Base-by-base conservation (phyloP, 1,140 invertebrate species). In the Polypedilum vanderplanki region DNA sequence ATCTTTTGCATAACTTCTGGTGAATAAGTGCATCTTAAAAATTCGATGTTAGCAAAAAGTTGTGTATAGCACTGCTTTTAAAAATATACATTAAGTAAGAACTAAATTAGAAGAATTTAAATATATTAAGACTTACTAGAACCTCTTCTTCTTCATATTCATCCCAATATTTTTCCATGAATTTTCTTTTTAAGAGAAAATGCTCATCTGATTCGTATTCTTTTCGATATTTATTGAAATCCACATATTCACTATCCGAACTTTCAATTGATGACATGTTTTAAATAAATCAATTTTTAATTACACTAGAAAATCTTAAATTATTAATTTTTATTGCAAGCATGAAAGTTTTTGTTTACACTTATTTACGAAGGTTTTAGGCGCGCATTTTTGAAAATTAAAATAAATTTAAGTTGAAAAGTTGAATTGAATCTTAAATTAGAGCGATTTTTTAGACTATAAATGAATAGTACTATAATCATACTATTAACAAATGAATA, bases 21-120 rank as follows among this genome's bases (percentile, higher is more conserved):
- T 24, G 93, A 92, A 84, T 95, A 95, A 79, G 90, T 93, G 85
- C 92, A 94, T 64, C 93, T 92, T 78, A 95, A 84, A 75, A 94
- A 87, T 81, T 94, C 93, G 46, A 94, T 86, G 81, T 95, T 96
- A 0, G 88, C 86, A 80, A 94, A 94, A 9, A 92, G 91, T 83
- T 92, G 89, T 12, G 93, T 91, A 75, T 95, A 84, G 82, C 92
- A 94, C 10, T 33, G 24, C 5, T 3, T 33, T 33, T n/a, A n/a
- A n/a, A 33, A 33, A 33, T 33, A 33, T 33, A 33, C n/a, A n/a
- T n/a, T n/a, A n/a, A n/a, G n/a, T n/a, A n/a, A n/a, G n/a, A n/a
- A n/a, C n/a, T n/a, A n/a, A n/a, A n/a, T n/a, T n/a, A n/a, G n/a
- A n/a, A n/a, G n/a, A n/a, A n/a, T n/a, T n/a, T n/a, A n/a, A n/a